These are phyloP conservation scores for Tetramorium simillimum DNA, from an alignment of 1,140 invertebrate genomes.

Conservation along the genomic window DNA sequence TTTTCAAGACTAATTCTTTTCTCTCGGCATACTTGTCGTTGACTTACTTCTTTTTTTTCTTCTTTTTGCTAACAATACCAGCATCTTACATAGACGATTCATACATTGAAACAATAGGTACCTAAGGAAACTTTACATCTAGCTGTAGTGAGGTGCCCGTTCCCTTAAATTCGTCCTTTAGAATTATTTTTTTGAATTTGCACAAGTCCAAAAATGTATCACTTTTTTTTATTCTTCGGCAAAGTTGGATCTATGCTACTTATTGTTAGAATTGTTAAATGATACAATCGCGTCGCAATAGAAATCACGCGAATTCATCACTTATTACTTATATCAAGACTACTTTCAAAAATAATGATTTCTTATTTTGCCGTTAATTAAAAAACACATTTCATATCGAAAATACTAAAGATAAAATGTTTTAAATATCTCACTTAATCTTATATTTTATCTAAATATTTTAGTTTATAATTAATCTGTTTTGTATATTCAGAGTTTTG, in stretches of 20 bases:
- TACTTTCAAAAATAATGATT: not conserved
- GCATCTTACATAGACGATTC: slow-evolving; percentile 68
- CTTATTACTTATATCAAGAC: not conserved
- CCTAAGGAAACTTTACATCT: slow-evolving; percentile 72
- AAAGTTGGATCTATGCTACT: not conserved
- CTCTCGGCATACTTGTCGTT: slow-evolving; percentile 22
- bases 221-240: not conserved
- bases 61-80: slow-evolving; percentile 40
- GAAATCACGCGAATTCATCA: not conserved
- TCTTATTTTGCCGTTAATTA: not conserved
- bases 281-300: not conserved
- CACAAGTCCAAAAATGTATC: slow-evolving; percentile 23
- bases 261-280: not conserved
- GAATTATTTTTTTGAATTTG: slow-evolving; percentile 21
- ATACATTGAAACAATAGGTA: slow-evolving; percentile 71
- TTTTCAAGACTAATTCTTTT: slow-evolving; percentile 46
- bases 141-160: slow-evolving; percentile 66
- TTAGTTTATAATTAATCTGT: slow-evolving; percentile 2
- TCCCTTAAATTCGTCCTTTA: slow-evolving; percentile 67
- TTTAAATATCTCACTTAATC: not conserved
- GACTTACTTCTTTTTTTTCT: not conserved
- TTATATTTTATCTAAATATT: not conserved
- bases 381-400: not conserved
- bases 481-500: not conserved
- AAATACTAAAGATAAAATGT: not conserved